Evolutionary conservation across 2,797 vertebrate species (phyloP).

Genomic region (Rhinella marina): DNA sequence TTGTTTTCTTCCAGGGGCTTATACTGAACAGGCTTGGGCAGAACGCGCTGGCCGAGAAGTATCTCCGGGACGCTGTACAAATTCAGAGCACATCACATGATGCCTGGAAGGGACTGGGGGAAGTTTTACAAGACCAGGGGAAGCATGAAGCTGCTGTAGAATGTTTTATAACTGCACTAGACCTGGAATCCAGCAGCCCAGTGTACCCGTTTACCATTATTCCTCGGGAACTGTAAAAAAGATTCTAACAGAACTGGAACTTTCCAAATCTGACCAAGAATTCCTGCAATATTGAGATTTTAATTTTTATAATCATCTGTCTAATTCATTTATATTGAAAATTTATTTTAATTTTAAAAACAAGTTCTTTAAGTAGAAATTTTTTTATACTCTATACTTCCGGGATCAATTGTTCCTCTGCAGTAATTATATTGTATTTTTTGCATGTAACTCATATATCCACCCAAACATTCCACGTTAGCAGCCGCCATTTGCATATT

Average conservation of each 20-base stretch:
- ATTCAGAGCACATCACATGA: slow-evolving; percentile 87
- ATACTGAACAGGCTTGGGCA: slow-evolving; percentile 85
- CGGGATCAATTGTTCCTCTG: no score
- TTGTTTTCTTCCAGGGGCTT: slow-evolving; percentile 79
- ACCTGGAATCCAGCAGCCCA: slow-evolving; percentile 94
- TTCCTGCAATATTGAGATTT: background rate
- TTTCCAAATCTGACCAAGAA: slow-evolving; percentile 11
- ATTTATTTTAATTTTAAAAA: background rate
- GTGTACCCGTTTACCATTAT: slow-evolving; percentile 92
- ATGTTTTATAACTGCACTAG: slow-evolving; percentile 91
- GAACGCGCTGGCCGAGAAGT: slow-evolving; percentile 87
- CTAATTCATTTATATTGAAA: background rate
- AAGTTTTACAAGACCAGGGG: slow-evolving; percentile 87
- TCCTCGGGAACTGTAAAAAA: slow-evolving; percentile 86
- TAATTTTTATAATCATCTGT: background rate
- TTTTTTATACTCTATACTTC: background rate
- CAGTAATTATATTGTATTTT: no score
- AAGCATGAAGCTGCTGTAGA: slow-evolving; percentile 85
- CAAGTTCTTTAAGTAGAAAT: background rate
- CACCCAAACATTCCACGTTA: no score
- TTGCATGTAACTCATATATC: no score
- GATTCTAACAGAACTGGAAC: background rate
- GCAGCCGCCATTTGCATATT: no score
- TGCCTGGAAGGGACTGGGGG: slow-evolving; percentile 91
- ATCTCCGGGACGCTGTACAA: slow-evolving; percentile 88